phyloP scores from a whole-genome alignment of 2,888 invertebrate species.

The Cryptocephalus primarius region DNA sequence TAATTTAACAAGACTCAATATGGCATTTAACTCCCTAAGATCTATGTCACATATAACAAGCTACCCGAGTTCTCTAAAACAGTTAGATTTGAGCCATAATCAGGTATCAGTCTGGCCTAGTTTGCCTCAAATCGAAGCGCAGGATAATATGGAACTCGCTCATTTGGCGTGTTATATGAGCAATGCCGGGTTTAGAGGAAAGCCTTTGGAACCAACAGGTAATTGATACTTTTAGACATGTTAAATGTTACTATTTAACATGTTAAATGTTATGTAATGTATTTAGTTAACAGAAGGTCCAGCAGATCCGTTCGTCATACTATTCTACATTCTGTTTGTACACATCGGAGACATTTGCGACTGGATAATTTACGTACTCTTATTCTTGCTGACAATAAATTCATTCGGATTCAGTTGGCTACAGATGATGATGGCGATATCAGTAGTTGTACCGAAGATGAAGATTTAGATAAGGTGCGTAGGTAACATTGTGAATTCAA shows the following conservation, averaged over 20 bases:
- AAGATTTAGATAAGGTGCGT: slow-evolving; percentile 50
- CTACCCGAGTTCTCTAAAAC: slow-evolving; percentile 80
- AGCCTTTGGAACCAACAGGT: slow-evolving; percentile 10
- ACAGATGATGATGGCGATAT: slow-evolving; percentile 69
- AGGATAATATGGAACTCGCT: slow-evolving; percentile 51
- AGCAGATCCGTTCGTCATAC: slow-evolving; percentile 58
- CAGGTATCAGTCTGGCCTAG: slow-evolving; percentile 85
- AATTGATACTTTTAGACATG: background rate
- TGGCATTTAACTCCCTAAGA: slow-evolving; percentile 76
- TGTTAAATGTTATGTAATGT: background rate
- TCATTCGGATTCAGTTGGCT: slow-evolving; percentile 68
- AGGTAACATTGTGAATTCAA: background rate
- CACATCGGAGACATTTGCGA: slow-evolving; percentile 72
- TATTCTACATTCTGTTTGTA: slow-evolving; percentile 70
- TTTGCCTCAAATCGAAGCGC: slow-evolving; percentile 55
- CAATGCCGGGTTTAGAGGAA: slow-evolving; percentile 23
- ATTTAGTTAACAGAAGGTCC: slow-evolving; percentile 38
- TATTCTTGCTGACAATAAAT: slow-evolving; percentile 75
- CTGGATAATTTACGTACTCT: slow-evolving; percentile 73
- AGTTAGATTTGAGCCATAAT: slow-evolving; percentile 88
- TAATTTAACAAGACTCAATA: slow-evolving; percentile 73
- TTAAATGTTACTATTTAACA: background rate
- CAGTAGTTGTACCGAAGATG: slow-evolving; percentile 43
- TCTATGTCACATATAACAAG: slow-evolving; percentile 82
- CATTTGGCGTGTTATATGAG: slow-evolving; percentile 57